These are phyloP conservation scores for Platorchestia sp. DNA, from an alignment of 1,140 invertebrate genomes.

Conservation along the genomic window DNA sequence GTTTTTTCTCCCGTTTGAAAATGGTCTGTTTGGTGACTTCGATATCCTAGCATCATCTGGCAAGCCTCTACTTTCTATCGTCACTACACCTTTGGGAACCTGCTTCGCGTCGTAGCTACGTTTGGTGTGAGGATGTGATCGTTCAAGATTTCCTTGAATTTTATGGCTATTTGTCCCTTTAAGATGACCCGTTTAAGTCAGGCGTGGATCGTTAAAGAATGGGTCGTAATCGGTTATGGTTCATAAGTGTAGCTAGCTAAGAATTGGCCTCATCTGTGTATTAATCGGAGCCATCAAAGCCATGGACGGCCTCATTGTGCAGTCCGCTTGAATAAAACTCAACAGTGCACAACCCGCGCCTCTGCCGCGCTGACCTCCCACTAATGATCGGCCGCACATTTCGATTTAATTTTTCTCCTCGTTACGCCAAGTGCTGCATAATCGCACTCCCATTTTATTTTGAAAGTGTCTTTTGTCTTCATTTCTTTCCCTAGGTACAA, in stretches of 20 bases:
- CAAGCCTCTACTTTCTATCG: not conserved
- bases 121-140: not conserved
- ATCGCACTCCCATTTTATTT: not conserved
- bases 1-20: not conserved
- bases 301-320: not conserved
- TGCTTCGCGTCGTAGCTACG: not conserved
- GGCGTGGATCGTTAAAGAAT: not conserved
- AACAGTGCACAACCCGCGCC: not conserved
- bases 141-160: slow-evolving; percentile 14
- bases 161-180: slow-evolving; percentile 25
- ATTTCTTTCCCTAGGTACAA: not conserved
- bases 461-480: not conserved
- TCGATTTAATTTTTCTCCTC: not conserved
- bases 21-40: not conserved
- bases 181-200: not conserved
- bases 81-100: not conserved
- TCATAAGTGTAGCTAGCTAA: not conserved
- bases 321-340: slow-evolving; percentile 11
- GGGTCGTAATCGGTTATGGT: not conserved
- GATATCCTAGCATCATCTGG: not conserved
- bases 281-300: slow-evolving; percentile 41
- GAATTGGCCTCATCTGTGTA: slow-evolving; percentile 45
- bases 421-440: not conserved
- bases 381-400: not conserved
- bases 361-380: not conserved